phyloP scores from a whole-genome alignment of 1,140 invertebrate species.

The Drosophila melanica region DNA sequence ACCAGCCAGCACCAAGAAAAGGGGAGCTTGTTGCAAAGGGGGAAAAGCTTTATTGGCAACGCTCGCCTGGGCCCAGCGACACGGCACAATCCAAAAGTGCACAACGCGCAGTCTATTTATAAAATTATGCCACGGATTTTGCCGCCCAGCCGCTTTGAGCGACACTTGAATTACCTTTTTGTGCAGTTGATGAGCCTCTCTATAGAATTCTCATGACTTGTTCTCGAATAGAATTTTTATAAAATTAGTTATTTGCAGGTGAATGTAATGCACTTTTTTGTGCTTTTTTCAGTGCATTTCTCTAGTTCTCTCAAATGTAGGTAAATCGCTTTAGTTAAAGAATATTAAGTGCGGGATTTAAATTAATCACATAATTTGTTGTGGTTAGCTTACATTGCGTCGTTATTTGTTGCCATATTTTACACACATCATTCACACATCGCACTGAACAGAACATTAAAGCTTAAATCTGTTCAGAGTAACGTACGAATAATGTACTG shows the following conservation, averaged over 20 bases:
- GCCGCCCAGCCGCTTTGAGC: conserved; percentile 6
- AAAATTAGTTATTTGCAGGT: too few relatives aligned
- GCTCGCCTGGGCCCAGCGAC: conserved; percentile 25
- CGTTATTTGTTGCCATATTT: not conserved
- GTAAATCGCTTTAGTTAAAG: too few relatives aligned
- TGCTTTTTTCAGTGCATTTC: too few relatives aligned
- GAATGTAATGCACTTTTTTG: too few relatives aligned
- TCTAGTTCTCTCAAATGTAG: too few relatives aligned
- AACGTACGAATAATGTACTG: conserved; percentile 17
- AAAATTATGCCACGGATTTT: conserved; percentile 31
- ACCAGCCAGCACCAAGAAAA: conserved; percentile 9
- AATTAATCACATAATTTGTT: too few relatives aligned
- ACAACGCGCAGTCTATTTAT: conserved; percentile 30
- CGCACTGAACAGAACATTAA: conserved; percentile 7
- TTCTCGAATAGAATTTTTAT: too few relatives aligned
- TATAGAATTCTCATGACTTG: not conserved
- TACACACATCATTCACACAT: conserved; percentile 18
- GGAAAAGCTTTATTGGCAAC: conserved; percentile 35
- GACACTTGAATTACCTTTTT: conserved; percentile 51
- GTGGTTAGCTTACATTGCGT: too few relatives aligned
- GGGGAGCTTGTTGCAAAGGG: too few relatives aligned
- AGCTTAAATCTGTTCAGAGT: conserved; percentile 4
- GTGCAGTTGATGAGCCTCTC: not conserved
- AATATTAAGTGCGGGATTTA: too few relatives aligned
- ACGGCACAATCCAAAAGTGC: conserved; percentile 12